phyloP scores from a whole-genome alignment of 2,888 invertebrate genomes.

The Luperina testacea region DNA sequence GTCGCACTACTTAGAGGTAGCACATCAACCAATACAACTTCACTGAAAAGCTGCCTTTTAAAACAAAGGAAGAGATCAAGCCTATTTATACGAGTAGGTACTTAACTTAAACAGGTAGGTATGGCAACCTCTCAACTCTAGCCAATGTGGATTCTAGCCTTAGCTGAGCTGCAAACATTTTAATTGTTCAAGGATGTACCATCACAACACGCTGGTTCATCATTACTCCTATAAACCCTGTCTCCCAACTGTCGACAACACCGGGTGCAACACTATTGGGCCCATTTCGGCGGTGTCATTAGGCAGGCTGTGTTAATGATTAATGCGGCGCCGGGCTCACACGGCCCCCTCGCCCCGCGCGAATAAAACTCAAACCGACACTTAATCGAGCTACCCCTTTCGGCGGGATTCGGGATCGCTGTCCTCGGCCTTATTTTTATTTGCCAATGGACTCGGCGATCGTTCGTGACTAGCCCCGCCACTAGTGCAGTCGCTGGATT shows the following conservation, averaged over 20 bases:
- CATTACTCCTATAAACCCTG: slow-evolving; percentile 20
- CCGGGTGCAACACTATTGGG: slow-evolving; percentile 75
- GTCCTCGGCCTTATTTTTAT: slow-evolving; percentile 80
- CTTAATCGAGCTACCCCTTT: slow-evolving; percentile 89
- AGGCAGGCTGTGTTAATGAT: slow-evolving; percentile 90
- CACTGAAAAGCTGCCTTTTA: not conserved
- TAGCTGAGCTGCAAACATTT: not conserved
- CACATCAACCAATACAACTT: not conserved
- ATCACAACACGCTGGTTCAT: slow-evolving; percentile 8
- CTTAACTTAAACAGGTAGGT: not conserved
- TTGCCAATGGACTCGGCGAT: slow-evolving; percentile 73
- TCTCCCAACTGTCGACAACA: slow-evolving; percentile 64
- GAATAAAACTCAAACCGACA: slow-evolving; percentile 88
- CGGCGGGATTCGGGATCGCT: slow-evolving; percentile 86
- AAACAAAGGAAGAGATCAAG: not conserved
- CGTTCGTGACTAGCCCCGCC: slow-evolving; percentile 76
- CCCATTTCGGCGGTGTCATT: slow-evolving; percentile 89
- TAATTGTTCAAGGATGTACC: not conserved
- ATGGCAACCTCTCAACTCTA: not conserved
- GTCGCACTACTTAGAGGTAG: not conserved
- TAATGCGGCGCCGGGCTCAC: slow-evolving; percentile 88
- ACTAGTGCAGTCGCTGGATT: slow-evolving; percentile 74
- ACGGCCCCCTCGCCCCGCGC: slow-evolving; percentile 76
- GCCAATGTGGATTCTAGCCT: not conserved
- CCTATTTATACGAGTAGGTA: not conserved